Base-by-base conservation (phyloP, 2,888 invertebrate genomes). In the Chymomyza fuscimana region DNA sequence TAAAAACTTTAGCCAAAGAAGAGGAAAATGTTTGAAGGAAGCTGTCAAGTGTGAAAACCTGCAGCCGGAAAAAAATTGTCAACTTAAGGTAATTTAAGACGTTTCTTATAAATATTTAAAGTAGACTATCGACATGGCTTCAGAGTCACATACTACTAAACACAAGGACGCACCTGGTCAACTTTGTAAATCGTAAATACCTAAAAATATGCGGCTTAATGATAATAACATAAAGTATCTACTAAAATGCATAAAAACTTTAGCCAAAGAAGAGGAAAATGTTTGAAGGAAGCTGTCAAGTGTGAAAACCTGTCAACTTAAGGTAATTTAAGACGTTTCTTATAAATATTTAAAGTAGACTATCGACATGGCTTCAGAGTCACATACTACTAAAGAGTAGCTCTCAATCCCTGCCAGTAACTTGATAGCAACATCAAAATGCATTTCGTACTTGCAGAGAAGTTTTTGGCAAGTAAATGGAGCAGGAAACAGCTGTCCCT, bases 401-500 rank as follows among this genome's bases (percentile, higher is more conserved):
- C 7, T 7, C 19, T n/a, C 52, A 9, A 19, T 19, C 19, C 10
- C 19, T 54, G 52, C 19, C 19, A 19, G 52, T 5, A 9, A 10
- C 40, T 46, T 46, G 12, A 12, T n/a, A 19, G 52, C 56, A 74
- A 77, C 78, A 77, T 69, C 72, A 73, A 73, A 81, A 81, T 83
- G 80, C 83, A 81, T 79, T 80, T 70, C 74, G 58, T 74, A 25
- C 58, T 69, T 79, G 80, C 79, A 80, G 80, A 80, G 79, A 84
- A 84, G 76, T 85, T 84, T 85, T 79, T 76, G 77, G 76, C 77
- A 84, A 83, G 85, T 83, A 84, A 84, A 84, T 85, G 83, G 85
- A 84, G 83, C 83, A 84, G 85, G 83, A 84, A 84, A 83, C 83
- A 84, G 83, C 83, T 84, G 83, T 81, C 83, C 83, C 81, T 82